A percentile compares a stretch with the other conserved stretches of the same genome.
Evolutionary conservation across 2,113 vertebrate species (phyloP).

Genomic region (Tinamus guttatus): DNA sequence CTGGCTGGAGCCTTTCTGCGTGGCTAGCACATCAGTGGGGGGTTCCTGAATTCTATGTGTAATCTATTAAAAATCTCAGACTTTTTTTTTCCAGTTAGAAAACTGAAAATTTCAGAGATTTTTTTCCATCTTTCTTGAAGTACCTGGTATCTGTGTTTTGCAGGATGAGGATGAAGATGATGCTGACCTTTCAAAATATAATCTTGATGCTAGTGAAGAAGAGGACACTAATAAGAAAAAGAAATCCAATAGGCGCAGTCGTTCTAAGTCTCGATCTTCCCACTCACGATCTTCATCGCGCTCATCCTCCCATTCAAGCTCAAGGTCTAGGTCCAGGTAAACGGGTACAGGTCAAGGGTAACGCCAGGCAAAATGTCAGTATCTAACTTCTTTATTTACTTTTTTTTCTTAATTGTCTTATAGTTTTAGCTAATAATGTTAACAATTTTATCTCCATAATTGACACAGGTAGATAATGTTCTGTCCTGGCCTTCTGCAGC

Average conservation of each 20-base stretch:
- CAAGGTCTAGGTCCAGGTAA: conserved; percentile 99
- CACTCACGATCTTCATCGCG: conserved; percentile 89
- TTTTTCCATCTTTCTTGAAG: background rate
- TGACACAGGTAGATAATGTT: background rate
- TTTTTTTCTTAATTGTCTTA: conserved; percentile 65
- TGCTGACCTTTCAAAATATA: conserved; percentile 95
- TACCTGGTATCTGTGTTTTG: fast-evolving
- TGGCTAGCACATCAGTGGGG: background rate
- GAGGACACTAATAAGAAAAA: conserved; percentile 85
- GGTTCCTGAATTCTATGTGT: background rate
- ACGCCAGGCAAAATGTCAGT: conserved; percentile 99
- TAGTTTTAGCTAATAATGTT: conserved; percentile 4
- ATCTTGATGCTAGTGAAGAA: conserved; percentile 92
- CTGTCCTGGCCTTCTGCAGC: background rate
- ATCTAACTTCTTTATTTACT: conserved; percentile 92
- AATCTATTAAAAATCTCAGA: background rate
- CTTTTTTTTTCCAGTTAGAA: background rate
- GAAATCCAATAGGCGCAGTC: conserved; percentile 83
- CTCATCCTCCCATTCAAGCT: conserved; percentile 94
- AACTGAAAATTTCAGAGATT: background rate
- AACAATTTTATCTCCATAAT: background rate
- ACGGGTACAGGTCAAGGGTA: conserved; percentile 99
- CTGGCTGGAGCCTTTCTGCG: background rate
- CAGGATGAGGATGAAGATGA: conserved; percentile 93
- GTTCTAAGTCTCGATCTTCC: conserved; percentile 91